A percentile compares a stretch with the other conserved stretches of the same genome.
Evolutionary conservation across 1,140 invertebrate species (phyloP).

Genomic region (Gonatopus flavifemur): DNA sequence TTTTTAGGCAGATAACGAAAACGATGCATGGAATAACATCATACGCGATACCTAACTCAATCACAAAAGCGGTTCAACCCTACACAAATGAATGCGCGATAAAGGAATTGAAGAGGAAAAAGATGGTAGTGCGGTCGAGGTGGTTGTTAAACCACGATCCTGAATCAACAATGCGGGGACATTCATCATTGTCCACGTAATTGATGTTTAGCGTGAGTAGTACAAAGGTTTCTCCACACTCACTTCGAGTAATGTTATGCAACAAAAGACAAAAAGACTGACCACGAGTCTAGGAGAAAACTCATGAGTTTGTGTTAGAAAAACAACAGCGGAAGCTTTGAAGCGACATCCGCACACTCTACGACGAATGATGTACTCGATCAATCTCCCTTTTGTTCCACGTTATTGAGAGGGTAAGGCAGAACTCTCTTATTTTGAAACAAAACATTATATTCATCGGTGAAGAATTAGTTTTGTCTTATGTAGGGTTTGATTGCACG

Average conservation of each 20-base stretch:
- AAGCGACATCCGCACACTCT: not conserved
- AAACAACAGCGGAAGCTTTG: slow-evolving; percentile 8
- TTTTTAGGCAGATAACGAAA: too few species aligned
- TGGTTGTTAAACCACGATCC: not conserved
- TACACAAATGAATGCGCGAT: not conserved
- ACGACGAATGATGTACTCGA: not conserved
- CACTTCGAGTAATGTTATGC: slow-evolving; percentile 3
- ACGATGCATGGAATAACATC: too few species aligned
- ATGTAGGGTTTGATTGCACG: too few species aligned
- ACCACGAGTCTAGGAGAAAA: too few species aligned
- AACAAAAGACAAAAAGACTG: slow-evolving; percentile 13
- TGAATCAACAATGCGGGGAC: slow-evolving; percentile 10
- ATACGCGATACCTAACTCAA: too few species aligned
- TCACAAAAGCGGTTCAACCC: not conserved
- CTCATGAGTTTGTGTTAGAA: slow-evolving; percentile 5
- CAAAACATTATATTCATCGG: too few species aligned
- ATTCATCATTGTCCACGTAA: slow-evolving; percentile 24
- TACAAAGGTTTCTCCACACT: not conserved
- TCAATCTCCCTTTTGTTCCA: too few species aligned
- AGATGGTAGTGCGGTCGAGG: not conserved
- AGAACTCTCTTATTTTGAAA: too few species aligned
- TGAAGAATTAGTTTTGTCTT: too few species aligned
- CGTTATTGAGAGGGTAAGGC: too few species aligned
- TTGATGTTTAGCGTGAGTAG: slow-evolving; percentile 14
- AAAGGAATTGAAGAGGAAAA: not conserved